These are phyloP conservation scores for Plagodis pulveraria DNA, from an alignment of 2,888 invertebrate species.

Conservation along the genomic window DNA sequence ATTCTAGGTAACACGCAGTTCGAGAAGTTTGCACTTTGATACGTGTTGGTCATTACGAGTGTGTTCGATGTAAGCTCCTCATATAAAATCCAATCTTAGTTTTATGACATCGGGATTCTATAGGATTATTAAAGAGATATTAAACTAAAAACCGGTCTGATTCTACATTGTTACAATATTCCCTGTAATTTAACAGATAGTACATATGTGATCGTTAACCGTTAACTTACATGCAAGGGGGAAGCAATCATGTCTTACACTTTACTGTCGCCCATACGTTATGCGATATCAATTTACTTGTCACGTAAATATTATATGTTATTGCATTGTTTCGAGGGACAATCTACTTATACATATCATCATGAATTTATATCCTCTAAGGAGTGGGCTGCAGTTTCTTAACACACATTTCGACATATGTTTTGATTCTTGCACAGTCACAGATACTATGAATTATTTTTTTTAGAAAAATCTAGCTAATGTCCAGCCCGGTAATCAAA, in stretches of 20 bases:
- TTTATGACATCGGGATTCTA: conserved; percentile 10
- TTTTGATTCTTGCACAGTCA: too few species aligned
- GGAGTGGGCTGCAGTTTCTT: too few species aligned
- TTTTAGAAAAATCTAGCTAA: too few species aligned
- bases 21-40: conserved; percentile 28
- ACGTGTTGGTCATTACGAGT: conserved; percentile 27
- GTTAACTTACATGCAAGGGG: conserved; percentile 6
- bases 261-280: conserved; percentile 11
- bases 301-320: conserved; percentile 5
- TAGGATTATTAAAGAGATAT: conserved; percentile 31
- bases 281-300: conserved; percentile 12
- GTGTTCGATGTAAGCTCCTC: conserved; percentile 18
- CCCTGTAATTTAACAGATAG: not conserved
- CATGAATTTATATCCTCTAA: too few species aligned
- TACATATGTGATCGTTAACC: not conserved
- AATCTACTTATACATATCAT: too few species aligned
- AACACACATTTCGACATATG: too few species aligned
- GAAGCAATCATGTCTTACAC: conserved; percentile 1
- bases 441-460: too few species aligned
- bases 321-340: too few species aligned
- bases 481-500: too few species aligned
- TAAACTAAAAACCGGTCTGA: not conserved
- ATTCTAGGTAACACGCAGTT: conserved; percentile 32
- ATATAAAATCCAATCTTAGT: conserved; percentile 12
- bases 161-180: not conserved